Percentiles rank a stretch among this genome's conserved stretches.
These are phyloP conservation scores for Sarotherodon lohbergeri DNA, from an alignment of 2,113 vertebrate species.

Conservation along the genomic window DNA sequence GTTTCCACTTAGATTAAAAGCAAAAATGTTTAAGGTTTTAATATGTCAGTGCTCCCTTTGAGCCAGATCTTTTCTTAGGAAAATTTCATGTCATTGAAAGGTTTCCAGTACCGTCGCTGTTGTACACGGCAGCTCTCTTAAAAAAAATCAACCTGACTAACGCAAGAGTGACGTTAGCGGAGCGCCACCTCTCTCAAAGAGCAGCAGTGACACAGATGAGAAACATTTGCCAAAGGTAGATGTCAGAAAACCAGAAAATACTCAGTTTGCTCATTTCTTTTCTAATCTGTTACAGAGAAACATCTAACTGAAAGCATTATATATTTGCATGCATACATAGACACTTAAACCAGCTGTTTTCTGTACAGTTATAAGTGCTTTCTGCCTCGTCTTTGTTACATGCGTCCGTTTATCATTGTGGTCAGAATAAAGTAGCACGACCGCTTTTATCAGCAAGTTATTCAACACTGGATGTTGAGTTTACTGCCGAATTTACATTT, in stretches of 20 bases:
- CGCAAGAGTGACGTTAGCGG: background rate
- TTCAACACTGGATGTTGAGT: slow-evolving; percentile 71
- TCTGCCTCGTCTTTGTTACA: slow-evolving; percentile 6
- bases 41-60: slow-evolving; percentile 50
- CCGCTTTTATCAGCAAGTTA: slow-evolving; percentile 27
- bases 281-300: background rate
- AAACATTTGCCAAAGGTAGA: slow-evolving; percentile 63
- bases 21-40: slow-evolving; percentile 21
- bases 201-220: slow-evolving; percentile 11
- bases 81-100: background rate
- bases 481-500: slow-evolving; percentile 21
- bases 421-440: slow-evolving; percentile 1
- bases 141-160: slow-evolving; percentile 28
- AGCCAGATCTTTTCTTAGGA: slow-evolving; percentile 36
- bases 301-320: background rate
- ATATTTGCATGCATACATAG: slow-evolving; percentile 9
- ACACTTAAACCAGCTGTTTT: slow-evolving; percentile 10
- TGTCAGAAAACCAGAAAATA: slow-evolving; percentile 23
- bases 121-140: slow-evolving; percentile 1
- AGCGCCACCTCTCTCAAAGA: slow-evolving; percentile 23
- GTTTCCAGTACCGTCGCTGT: background rate
- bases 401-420: background rate
- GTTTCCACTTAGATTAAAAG: slow-evolving; percentile 5
- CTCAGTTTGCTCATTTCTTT: background rate
- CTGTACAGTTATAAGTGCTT: slow-evolving; percentile 5